Evolutionary conservation across 2,113 vertebrate species (phyloP), one percentile per base, ranked within the genome.

Genomic region (Saguinus midas): DNA sequence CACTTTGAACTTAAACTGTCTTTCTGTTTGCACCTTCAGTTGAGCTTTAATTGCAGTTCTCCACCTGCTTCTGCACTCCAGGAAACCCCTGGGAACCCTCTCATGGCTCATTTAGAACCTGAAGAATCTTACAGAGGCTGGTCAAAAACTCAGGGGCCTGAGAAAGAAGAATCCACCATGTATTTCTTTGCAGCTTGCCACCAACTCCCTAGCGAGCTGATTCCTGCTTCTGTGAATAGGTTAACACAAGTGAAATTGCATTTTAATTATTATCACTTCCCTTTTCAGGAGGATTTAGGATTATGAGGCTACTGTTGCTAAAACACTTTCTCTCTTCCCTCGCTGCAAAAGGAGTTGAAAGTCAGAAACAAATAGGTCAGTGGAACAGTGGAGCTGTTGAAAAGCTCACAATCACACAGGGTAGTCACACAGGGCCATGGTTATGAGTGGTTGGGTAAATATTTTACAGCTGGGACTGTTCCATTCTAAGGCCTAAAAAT

Each of bases 1-100:
- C 92, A 87, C 96, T 97, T 97, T 97, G 96, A 96, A 95, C 89
- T 78, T 73, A 48, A 97, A 86, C 83, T 96, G 82, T 93, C 85
- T 95, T 85, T 87, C 94, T 89, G 93, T 95, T 91, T 93, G 52
- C 4, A 6, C 48, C 91, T 64, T 9, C 35, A 85, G 5, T 32
- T 66, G 94, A 80, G 68, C 66, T 68, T 76, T 73, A 78, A 82
- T 68, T 92, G 32, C 1, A 23, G 25, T 55, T 86, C 73, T 87
- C 89, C 72, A 86, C 98, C 93, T 91, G 96, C 75, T 91, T 95
- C 91, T 89, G 95, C 93, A n/a, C 94, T 86, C 73, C 82, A 78
- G 88, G 55, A 81, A 85, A 78, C 57, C 75, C 90, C 83, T 58
- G 70, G 64, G 52, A 80, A 64, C 61, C 58, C 40, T 86, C 58